Evolutionary conservation across 2,113 vertebrate species (phyloP), one percentile per base, ranked within the genome.

Genomic region (Sclerurus mexicanus): DNA sequence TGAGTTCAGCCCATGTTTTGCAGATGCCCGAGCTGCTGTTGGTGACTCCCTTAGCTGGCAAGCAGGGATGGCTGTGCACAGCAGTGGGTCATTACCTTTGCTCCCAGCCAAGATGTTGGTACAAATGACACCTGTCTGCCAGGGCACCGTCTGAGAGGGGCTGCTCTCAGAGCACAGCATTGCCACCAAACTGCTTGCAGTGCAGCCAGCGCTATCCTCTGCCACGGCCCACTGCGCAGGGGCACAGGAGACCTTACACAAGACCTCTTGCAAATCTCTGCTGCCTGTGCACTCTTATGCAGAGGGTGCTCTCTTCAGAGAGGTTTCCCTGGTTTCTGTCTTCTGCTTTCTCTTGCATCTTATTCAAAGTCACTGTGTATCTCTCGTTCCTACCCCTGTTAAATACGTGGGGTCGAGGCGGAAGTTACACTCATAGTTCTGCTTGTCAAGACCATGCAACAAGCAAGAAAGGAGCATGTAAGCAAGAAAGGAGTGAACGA

Each of bases 41-140:
- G 37, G 12, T 31, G 71, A 42, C 66, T 82, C 47, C 20, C 12
- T 30, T 21, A 14, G 44, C 33, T 50, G 71, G 58, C 49, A 73
- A 58, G n/a, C 1, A 2, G n/a, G 50, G 23, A 40, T 0, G 9
- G 30, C 8, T 19, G 62, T 46, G 62, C 6, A 2, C 30, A 75
- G 47, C 71, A 25, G 13, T 4, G 63, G 49, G 44, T 58, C 47
- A 6, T 40, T 37, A 23, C 44, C 58, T 78, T 1, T 1, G 33
- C 66, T 83, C 9, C 44, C 37, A 42, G 30, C 67, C 40, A 15
- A 44, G 17, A 24, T 2, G 0, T 20, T 78, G 81, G 22, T 31
- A 40, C 44, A 47, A 47, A n/a, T 24, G 50, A 49, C 56, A 37
- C 4, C 27, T 71, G 55, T 58, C 60, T 92, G 74, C 33, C 55